phyloP scores from a whole-genome alignment of 1,140 invertebrate genomes.

The Coelopa frigida region DNA sequence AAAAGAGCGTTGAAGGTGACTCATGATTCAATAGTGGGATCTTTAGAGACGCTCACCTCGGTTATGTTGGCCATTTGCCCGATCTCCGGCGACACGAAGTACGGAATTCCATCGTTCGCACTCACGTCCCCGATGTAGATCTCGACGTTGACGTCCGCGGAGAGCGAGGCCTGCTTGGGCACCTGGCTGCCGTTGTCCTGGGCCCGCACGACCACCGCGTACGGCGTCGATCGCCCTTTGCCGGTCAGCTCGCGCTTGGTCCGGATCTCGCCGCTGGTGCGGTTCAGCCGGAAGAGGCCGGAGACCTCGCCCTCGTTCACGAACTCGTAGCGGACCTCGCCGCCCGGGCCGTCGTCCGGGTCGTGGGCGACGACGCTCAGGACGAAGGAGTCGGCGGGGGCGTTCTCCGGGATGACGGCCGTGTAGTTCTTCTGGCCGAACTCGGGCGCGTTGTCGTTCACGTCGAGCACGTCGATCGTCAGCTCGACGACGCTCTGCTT shows the following conservation, averaged over 20 bases:
- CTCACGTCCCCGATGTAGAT: slow-evolving; percentile 75
- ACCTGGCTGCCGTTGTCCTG: slow-evolving; percentile 61
- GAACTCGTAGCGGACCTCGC: slow-evolving; percentile 60
- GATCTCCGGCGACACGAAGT: slow-evolving; percentile 61
- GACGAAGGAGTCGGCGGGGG: slow-evolving; percentile 55
- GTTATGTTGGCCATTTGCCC: slow-evolving; percentile 65
- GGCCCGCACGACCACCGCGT: slow-evolving; percentile 59
- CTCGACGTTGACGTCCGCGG: slow-evolving; percentile 55
- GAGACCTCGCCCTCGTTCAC: slow-evolving; percentile 64
- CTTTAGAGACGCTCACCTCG: slow-evolving; percentile 48
- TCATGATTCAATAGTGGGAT: background rate
- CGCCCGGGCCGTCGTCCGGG: slow-evolving; percentile 63
- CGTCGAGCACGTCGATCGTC: slow-evolving; percentile 66
- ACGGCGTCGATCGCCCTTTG: slow-evolving; percentile 68
- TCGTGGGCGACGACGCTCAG: slow-evolving; percentile 74
- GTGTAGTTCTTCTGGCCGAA: slow-evolving; percentile 49
- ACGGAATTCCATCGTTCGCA: slow-evolving; percentile 73
- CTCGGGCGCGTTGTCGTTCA: slow-evolving; percentile 67
- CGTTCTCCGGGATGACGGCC: slow-evolving; percentile 60
- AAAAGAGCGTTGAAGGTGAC: slow-evolving; percentile 15
- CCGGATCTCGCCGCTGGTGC: slow-evolving; percentile 59
- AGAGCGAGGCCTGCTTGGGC: slow-evolving; percentile 45
- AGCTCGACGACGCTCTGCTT: slow-evolving; percentile 58
- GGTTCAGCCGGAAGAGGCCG: slow-evolving; percentile 61
- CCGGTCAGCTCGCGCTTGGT: slow-evolving; percentile 61